Conservation (phyloP, 2,797 vertebrate genomes). For the Poliocrania exsul region DNA sequence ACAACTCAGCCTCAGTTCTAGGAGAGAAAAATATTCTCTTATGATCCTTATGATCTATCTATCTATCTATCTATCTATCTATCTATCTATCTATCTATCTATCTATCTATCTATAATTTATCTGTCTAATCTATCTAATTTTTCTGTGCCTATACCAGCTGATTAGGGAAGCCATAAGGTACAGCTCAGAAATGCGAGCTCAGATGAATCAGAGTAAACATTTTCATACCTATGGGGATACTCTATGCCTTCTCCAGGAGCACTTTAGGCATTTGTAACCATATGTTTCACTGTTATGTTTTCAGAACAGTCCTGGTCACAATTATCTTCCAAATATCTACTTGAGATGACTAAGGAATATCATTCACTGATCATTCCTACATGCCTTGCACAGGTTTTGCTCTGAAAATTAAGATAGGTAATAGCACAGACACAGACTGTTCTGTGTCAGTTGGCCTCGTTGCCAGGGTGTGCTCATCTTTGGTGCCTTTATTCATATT, state of each 20-base stretch:
- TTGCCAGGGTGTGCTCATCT: neutral
- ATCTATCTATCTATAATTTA: neutral
- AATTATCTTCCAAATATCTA: neutral
- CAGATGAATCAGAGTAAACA: neutral
- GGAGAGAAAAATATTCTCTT: neutral
- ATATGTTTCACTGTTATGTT: neutral
- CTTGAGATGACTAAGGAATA: neutral
- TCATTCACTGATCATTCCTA: neutral
- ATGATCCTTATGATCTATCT: neutral
- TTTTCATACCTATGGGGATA: neutral
- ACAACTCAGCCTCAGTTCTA: neutral
- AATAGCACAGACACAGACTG: neutral
- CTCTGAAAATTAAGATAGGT: neutral
- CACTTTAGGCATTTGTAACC: neutral
- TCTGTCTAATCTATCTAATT: neutral
- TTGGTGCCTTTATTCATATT: neutral
- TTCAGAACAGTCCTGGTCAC: neutral
- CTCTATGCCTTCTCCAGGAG: neutral
- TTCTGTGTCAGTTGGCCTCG: neutral
- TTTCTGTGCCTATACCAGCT: neutral
- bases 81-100: neutral
- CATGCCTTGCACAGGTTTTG: neutral
- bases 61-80: neutral
- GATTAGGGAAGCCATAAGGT: neutral
- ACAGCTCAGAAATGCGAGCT: neutral